phyloP scores from a whole-genome alignment of 2,113 vertebrate species.

The Cyprinodon variegatus region DNA sequence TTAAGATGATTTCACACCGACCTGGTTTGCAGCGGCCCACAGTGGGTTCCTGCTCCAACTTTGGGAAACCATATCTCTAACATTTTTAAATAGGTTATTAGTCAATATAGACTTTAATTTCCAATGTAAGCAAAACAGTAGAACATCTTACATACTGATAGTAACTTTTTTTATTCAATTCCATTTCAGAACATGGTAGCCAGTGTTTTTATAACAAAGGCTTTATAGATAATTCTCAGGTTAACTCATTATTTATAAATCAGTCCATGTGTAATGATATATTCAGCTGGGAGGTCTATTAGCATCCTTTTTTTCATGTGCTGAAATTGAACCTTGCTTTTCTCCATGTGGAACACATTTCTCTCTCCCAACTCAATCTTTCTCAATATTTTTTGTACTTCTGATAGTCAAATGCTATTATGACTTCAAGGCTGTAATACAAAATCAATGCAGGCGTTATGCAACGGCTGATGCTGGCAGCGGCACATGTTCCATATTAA shows the following conservation, averaged over 20 bases:
- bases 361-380: constrained; percentile 40
- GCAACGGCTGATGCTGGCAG: constrained; percentile 47
- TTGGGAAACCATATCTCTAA: no score
- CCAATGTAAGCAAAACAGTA: no score
- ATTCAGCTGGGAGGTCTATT: constrained; percentile 4
- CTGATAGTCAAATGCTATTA: constrained; percentile 56
- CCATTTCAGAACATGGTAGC: no score
- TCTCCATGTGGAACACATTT: constrained; percentile 28
- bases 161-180: no score
- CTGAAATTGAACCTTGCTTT: constrained; percentile 21
- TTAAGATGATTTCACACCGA: no score
- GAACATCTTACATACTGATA: no score
- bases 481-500: constrained; percentile 55
- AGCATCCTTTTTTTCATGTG: constrained; percentile 37
- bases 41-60: no score
- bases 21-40: no score
- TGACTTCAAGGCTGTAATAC: constrained; percentile 52
- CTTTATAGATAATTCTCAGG: constrained; percentile 20
- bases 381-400: constrained; percentile 40
- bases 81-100: no score
- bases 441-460: constrained; percentile 61
- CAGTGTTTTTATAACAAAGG: background rate
- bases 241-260: constrained; percentile 41
- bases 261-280: constrained; percentile 34
- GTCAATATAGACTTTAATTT: no score